phyloP scores from a whole-genome alignment of 2,113 vertebrate genomes.

The Neolamprologus fasciatus region DNA sequence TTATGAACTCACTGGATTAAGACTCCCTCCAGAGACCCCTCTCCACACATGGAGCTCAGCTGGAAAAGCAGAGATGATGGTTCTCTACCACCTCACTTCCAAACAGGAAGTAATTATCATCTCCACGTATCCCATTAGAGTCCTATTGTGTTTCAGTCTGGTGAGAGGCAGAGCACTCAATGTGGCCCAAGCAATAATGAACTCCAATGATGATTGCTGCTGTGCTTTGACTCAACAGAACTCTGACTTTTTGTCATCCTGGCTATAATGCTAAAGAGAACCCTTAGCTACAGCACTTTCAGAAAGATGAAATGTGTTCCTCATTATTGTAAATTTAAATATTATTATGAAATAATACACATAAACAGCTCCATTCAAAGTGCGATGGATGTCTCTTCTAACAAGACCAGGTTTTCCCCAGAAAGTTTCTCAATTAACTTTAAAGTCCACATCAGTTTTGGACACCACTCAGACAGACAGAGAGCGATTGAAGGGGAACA shows the following conservation, averaged over 20 bases:
- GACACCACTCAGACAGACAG: neutral
- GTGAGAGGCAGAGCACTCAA: neutral
- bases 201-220: neutral
- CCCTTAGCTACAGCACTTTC: neutral
- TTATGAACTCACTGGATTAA: neutral
- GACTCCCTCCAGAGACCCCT: neutral
- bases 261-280: neutral
- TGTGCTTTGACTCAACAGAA: neutral
- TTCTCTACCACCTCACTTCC: neutral
- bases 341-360: neutral
- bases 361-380: neutral
- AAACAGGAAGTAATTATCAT: neutral
- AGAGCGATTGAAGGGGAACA: fast-evolving
- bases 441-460: neutral
- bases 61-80: neutral
- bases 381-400: neutral
- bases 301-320: neutral
- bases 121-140: neutral
- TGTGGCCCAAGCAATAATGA: neutral
- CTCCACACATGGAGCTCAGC: neutral
- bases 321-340: neutral
- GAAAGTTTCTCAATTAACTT: neutral
- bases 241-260: neutral
- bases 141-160: neutral
- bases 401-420: neutral